These are phyloP conservation scores for Phaonia tiefii DNA, from an alignment of 2,888 invertebrate genomes.

Conservation along the genomic window DNA sequence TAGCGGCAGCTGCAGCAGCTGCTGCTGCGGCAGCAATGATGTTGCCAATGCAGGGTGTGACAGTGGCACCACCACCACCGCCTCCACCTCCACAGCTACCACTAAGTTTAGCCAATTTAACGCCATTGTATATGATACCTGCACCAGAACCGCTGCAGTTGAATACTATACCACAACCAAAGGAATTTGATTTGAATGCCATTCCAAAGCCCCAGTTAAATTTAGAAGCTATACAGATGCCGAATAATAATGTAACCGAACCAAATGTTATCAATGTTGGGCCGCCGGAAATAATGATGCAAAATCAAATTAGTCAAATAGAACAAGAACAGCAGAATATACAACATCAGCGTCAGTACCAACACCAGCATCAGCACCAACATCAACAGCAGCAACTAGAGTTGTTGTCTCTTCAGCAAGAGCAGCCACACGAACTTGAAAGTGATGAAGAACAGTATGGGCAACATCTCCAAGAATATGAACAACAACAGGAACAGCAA, in stretches of 20 bases:
- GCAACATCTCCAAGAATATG: slow-evolving; percentile 36
- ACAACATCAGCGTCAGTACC: slow-evolving; percentile 51
- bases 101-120: slow-evolving; percentile 72
- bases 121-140: slow-evolving; percentile 80
- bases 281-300: neutral
- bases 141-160: slow-evolving; percentile 83
- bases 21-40: slow-evolving; percentile 68
- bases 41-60: slow-evolving; percentile 69
- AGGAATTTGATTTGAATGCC: slow-evolving; percentile 83
- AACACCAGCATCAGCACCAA: too few relatives aligned
- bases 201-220: slow-evolving; percentile 84
- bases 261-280: slow-evolving; percentile 1
- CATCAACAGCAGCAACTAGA: slow-evolving; percentile 36
- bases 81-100: slow-evolving; percentile 76
- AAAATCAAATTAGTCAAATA: slow-evolving; percentile 17
- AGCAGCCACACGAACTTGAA: slow-evolving; percentile 30
- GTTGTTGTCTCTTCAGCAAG: slow-evolving; percentile 24
- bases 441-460: slow-evolving; percentile 24
- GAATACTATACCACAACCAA: slow-evolving; percentile 84
- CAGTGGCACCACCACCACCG: slow-evolving; percentile 75
- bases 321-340: slow-evolving; percentile 29
- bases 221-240: slow-evolving; percentile 83
- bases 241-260: slow-evolving; percentile 71
- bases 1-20: slow-evolving; percentile 67
- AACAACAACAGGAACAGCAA: slow-evolving; percentile 37